phyloP scores from a whole-genome alignment of 2,888 invertebrate genomes.

The Steinernema hermaphroditum region DNA sequence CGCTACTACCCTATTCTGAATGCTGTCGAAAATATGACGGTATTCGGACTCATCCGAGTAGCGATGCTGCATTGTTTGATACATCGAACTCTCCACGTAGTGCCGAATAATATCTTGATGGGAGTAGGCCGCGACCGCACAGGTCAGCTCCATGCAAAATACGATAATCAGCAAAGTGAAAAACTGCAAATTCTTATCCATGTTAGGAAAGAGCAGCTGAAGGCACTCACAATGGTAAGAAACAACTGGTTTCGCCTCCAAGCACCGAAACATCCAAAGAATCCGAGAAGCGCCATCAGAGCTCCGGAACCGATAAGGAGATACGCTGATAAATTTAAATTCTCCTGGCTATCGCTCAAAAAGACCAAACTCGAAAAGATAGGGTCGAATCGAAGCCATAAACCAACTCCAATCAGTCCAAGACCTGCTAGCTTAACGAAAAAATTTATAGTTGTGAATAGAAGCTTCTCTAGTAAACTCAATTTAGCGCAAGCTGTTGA shows the following conservation, averaged over 20 bases:
- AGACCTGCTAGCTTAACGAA: constrained; percentile 76
- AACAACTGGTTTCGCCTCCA: constrained; percentile 79
- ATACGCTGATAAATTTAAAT: constrained; percentile 69
- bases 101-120: constrained; percentile 73
- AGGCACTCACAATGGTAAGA: constrained; percentile 77
- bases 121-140: constrained; percentile 78
- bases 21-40: constrained; percentile 74
- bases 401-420: constrained; percentile 74
- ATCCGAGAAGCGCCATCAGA: constrained; percentile 77
- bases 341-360: constrained; percentile 66
- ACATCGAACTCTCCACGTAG: constrained; percentile 74
- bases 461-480: too few relatives aligned
- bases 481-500: too few relatives aligned
- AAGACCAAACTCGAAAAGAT: constrained; percentile 76
- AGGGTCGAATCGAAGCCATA: constrained; percentile 79
- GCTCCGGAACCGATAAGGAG: constrained; percentile 77
- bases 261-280: constrained; percentile 83
- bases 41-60: constrained; percentile 70
- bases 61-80: constrained; percentile 74
- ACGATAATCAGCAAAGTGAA: constrained; percentile 79
- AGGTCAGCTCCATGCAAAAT: constrained; percentile 79
- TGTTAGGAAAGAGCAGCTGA: too few relatives aligned
- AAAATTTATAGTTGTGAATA: too few relatives aligned
- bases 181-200: constrained; percentile 72
- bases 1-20: constrained; percentile 71